Percentiles rank a stretch among this genome's conserved stretches.
phyloP scores from a whole-genome alignment of 2,888 invertebrate genomes.

The Lamellibrachia satsuma region DNA sequence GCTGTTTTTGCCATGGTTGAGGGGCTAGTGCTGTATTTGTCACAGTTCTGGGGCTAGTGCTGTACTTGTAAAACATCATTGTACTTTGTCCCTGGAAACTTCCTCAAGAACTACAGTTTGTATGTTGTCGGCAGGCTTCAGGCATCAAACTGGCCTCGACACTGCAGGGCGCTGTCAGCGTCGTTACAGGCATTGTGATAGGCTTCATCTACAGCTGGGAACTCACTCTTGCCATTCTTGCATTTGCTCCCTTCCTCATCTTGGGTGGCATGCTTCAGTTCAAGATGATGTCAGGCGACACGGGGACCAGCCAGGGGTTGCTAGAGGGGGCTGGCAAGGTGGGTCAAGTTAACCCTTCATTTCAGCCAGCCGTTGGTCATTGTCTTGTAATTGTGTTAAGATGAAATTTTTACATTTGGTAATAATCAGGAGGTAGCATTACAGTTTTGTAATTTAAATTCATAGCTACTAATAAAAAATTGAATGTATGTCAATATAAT shows the following conservation, averaged over 20 bases:
- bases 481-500: background rate
- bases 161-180: conserved; percentile 61
- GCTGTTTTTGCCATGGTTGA: no score
- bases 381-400: background rate
- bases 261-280: conserved; percentile 60
- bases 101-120: background rate
- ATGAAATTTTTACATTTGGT: background rate
- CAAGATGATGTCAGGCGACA: conserved; percentile 65
- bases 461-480: background rate
- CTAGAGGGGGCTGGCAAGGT: conserved; percentile 70
- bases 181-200: conserved; percentile 64
- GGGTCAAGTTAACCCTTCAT: background rate
- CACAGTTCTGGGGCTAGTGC: no score
- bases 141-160: conserved; percentile 64
- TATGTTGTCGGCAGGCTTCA: conserved; percentile 57
- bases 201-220: conserved; percentile 68
- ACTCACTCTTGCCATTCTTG: conserved; percentile 66
- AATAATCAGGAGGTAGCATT: background rate
- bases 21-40: no score
- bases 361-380: background rate
- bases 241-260: conserved; percentile 64
- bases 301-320: conserved; percentile 65
- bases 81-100: background rate
- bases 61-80: no score
- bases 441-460: background rate